phyloP scores from a whole-genome alignment of 2,113 vertebrate genomes.

The Myanophis thanlyinensis region DNA sequence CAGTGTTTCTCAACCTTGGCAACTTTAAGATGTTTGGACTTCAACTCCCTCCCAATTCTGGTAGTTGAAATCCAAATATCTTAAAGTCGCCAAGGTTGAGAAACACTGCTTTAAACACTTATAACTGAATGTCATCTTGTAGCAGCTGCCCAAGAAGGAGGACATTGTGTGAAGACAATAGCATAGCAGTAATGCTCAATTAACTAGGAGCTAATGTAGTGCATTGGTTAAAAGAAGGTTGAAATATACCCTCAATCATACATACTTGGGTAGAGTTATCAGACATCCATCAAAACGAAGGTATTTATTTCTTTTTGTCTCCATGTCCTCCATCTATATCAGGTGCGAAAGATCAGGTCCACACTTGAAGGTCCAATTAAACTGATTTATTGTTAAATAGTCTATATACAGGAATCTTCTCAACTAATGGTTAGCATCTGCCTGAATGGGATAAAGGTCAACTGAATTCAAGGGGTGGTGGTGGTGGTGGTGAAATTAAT shows the following conservation, averaged over 20 bases:
- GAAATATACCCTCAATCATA: neutral
- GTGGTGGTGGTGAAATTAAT: neutral
- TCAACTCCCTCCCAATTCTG: too few species aligned
- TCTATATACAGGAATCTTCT: neutral
- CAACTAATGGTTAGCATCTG: neutral
- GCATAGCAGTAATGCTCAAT: neutral
- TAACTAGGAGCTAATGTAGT: neutral
- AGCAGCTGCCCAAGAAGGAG: neutral
- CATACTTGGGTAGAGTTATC: neutral
- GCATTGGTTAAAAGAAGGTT: neutral
- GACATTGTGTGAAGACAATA: neutral
- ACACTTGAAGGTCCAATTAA: neutral
- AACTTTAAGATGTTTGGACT: too few species aligned
- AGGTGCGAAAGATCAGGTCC: neutral
- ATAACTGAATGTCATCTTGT: neutral
- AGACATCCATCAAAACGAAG: neutral
- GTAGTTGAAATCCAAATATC: too few species aligned
- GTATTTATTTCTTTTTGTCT: neutral
- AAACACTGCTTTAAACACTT: neutral
- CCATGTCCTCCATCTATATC: neutral
- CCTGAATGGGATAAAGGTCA: neutral
- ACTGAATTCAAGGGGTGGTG: neutral
- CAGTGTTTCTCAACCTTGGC: too few species aligned
- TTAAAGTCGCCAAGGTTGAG: too few species aligned
- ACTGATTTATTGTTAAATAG: neutral